Percentiles rank a stretch among this genome's conserved stretches.
Evolutionary conservation across 2,797 vertebrate genomes (phyloP).

Genomic region (Tarsius wallacei): DNA sequence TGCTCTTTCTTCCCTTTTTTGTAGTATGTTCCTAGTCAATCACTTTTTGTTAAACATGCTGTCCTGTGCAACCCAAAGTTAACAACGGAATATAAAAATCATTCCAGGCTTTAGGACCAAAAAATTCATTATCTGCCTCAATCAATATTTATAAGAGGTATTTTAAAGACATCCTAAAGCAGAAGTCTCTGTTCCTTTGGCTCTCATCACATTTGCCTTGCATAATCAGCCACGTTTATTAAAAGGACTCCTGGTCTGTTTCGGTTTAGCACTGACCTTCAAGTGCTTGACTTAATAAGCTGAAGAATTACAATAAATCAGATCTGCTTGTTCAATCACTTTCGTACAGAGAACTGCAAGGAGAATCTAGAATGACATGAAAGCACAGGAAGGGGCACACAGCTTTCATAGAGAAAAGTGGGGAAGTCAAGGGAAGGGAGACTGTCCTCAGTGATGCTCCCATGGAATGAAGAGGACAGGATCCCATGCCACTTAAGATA

Average conservation of each 20-base stretch:
- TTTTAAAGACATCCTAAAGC: neutral
- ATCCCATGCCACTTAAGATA: neutral
- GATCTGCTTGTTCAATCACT: slow-evolving; percentile 66
- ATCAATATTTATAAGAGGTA: neutral
- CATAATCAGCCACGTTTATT: slow-evolving; percentile 81
- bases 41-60: neutral
- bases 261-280: slow-evolving; percentile 87
- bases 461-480: neutral
- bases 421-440: neutral
- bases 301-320: slow-evolving; percentile 74
- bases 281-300: slow-evolving; percentile 83
- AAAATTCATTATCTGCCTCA: neutral
- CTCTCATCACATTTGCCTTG: slow-evolving; percentile 75
- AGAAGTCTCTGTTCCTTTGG: neutral
- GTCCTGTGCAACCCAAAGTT: neutral
- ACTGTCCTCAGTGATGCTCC: neutral
- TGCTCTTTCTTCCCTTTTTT: neutral
- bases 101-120: neutral
- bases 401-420: neutral
- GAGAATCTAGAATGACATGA: slow-evolving; percentile 61
- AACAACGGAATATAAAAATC: slow-evolving; percentile 1
- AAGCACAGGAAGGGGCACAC: neutral
- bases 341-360: slow-evolving; percentile 32
- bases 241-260: slow-evolving; percentile 75
- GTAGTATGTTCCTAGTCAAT: neutral